phyloP scores from a whole-genome alignment of 2,113 vertebrate species.

The Chitala chitala region DNA sequence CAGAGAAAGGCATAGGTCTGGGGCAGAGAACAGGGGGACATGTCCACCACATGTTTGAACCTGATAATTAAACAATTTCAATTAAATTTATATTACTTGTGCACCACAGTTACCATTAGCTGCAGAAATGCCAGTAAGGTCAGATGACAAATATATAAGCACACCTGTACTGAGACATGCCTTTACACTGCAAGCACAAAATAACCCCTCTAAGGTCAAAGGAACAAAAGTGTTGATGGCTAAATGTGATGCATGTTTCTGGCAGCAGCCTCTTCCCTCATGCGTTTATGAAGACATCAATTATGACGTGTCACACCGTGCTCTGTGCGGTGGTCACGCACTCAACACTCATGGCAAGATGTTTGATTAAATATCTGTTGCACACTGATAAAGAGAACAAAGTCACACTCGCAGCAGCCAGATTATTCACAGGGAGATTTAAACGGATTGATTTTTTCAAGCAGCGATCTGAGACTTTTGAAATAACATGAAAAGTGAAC shows the following conservation, averaged over 20 bases:
- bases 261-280: constrained; percentile 31
- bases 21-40: neutral
- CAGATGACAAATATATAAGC: constrained; percentile 56
- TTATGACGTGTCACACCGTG: constrained; percentile 25
- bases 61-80: constrained; percentile 61
- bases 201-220: constrained; percentile 57
- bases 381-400: neutral
- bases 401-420: neutral
- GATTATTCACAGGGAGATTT: neutral
- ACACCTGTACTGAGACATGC: constrained; percentile 27
- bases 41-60: constrained; percentile 34
- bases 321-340: neutral
- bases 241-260: constrained; percentile 46
- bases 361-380: neutral
- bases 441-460: neutral
- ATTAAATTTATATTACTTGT: constrained; percentile 54
- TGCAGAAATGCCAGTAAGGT: constrained; percentile 40
- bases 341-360: neutral
- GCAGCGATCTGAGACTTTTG: neutral
- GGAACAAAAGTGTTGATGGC: constrained; percentile 43
- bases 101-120: constrained; percentile 40
- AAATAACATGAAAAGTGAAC: neutral
- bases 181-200: constrained; percentile 47
- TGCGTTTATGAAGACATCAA: constrained; percentile 48
- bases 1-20: neutral